phyloP scores from a whole-genome alignment of 2,113 vertebrate genomes.

The Pyrgilauda ruficollis region DNA sequence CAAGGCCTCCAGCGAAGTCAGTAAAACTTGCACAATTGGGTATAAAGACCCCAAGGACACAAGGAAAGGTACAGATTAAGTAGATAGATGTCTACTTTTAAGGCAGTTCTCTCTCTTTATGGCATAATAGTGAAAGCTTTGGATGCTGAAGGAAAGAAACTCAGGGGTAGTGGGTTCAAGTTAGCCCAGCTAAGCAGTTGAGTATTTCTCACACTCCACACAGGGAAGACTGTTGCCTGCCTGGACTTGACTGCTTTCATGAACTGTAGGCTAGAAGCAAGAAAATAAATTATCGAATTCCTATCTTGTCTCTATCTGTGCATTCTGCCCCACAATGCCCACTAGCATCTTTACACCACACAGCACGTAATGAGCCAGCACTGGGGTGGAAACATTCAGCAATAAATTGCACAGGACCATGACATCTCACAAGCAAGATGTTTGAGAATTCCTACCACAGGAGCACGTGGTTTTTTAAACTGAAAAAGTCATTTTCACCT shows the following conservation, averaged over 20 bases:
- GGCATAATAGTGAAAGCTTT: background rate
- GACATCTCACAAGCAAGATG: background rate
- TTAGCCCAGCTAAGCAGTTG: background rate
- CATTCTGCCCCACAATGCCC: background rate
- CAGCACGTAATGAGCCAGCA: background rate
- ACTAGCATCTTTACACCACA: background rate
- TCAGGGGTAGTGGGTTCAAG: background rate
- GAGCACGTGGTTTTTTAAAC: background rate
- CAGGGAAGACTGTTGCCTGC: background rate
- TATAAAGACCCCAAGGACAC: background rate
- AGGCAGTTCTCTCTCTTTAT: background rate
- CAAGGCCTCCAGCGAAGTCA: background rate
- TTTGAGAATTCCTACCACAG: background rate
- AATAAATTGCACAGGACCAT: background rate
- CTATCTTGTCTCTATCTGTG: background rate
- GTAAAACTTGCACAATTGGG: accelerated
- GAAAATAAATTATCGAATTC: background rate
- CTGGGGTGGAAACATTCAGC: background rate
- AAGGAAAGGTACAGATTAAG: background rate
- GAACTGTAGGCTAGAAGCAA: background rate
- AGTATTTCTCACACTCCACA: background rate
- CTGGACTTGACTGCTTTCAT: background rate
- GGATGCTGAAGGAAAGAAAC: background rate
- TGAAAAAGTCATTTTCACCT: background rate
- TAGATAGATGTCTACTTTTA: background rate